A percentile compares a stretch with the other conserved stretches of the same genome.
Evolutionary conservation across 2,113 vertebrate genomes (phyloP).

Genomic region (Cebus imitator): DNA sequence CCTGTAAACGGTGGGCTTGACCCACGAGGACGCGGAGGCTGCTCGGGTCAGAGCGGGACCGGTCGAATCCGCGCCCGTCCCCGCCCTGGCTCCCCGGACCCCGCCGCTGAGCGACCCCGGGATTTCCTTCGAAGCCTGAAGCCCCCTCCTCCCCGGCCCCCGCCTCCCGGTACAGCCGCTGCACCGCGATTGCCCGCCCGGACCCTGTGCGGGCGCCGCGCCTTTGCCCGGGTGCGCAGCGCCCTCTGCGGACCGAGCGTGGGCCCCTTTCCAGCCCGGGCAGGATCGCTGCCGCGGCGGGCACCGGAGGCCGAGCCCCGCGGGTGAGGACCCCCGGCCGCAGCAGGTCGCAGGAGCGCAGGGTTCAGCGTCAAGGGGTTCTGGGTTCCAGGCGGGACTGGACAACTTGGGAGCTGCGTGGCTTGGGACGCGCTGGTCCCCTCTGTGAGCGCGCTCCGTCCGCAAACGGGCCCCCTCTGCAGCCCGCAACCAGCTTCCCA

Average conservation of each 20-base stretch:
- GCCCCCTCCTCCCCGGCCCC: fast-evolving
- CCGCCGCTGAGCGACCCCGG: no score
- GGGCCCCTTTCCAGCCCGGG: no score
- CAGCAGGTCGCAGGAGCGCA: neutral
- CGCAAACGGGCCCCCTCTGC: neutral
- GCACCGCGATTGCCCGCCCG: neutral
- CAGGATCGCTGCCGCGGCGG: neutral
- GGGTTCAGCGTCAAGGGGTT: neutral
- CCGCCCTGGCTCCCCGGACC: neutral
- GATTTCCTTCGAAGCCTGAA: neutral
- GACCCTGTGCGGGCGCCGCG: fast-evolving
- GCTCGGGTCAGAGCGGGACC: neutral
- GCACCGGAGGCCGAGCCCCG: neutral
- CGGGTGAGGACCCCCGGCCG: no score
- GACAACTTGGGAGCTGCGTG: neutral
- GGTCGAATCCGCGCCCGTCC: neutral
- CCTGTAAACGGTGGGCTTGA: neutral
- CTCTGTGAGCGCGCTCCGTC: neutral
- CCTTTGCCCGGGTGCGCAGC: constrained; percentile 74
- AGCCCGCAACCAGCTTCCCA: neutral
- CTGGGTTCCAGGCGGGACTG: neutral
- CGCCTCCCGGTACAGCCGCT: fast-evolving
- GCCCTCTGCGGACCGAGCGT: constrained; percentile 77
- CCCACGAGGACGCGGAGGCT: fast-evolving
- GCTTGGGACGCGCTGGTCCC: neutral